These are phyloP conservation scores for Otus sunia DNA, from an alignment of 2,113 vertebrate species.

Conservation along the genomic window DNA sequence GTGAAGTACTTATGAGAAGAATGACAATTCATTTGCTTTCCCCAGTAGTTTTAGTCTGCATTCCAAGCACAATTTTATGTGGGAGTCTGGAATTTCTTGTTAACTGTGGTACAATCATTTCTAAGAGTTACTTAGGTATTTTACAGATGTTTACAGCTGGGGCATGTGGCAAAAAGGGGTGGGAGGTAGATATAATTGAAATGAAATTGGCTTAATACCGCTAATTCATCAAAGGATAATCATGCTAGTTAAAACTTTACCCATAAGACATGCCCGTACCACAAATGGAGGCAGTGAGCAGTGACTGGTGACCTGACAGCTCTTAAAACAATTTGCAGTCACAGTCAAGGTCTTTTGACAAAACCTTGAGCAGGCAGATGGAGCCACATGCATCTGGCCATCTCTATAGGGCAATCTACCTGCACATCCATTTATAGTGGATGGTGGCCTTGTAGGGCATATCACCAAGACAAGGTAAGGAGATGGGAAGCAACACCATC, in stretches of 20 bases:
- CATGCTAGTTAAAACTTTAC: neutral
- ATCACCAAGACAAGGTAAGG: neutral
- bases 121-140: neutral
- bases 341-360: neutral
- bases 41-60: neutral
- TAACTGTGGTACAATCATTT: neutral
- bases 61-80: neutral
- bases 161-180: neutral
- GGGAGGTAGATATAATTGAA: neutral
- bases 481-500: neutral
- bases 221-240: neutral
- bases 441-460: neutral
- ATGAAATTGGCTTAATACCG: neutral
- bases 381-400: neutral
- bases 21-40: neutral
- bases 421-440: neutral
- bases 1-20: neutral
- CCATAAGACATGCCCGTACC: neutral
- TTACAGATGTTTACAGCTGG: neutral
- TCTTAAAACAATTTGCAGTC: neutral
- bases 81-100: slow-evolving; percentile 1
- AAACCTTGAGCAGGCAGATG: neutral
- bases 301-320: neutral
- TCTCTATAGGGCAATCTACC: rapidly evolving
- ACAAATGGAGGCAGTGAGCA: neutral